Conservation (phyloP, 2,888 invertebrate genomes). For the Caenorhabditis wallacei region DNA sequence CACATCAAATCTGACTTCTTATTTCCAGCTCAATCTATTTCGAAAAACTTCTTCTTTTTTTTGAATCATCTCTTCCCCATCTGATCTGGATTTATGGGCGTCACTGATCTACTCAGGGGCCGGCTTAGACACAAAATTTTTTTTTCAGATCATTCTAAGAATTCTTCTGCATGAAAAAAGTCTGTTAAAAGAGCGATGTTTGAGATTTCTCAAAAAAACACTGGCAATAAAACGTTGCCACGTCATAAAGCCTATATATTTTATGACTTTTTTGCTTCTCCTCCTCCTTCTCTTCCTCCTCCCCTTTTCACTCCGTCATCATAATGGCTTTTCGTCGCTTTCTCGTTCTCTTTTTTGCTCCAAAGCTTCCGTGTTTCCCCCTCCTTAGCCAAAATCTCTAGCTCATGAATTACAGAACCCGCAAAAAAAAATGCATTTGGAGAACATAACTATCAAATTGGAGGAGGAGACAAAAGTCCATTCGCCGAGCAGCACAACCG, state of each 20-base stretch:
- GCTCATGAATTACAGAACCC: too few relatives aligned
- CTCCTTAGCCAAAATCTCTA: too few relatives aligned
- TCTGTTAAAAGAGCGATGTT: too few relatives aligned
- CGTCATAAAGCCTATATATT: slow-evolving; percentile 22
- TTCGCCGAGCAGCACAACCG: slow-evolving; percentile 32
- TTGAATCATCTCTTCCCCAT: not conserved
- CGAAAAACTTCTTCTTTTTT: not conserved
- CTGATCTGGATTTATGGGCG: not conserved
- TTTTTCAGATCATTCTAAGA: too few relatives aligned
- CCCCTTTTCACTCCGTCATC: slow-evolving; percentile 5
- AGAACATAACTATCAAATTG: not conserved
- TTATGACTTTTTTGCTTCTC: slow-evolving; percentile 29
- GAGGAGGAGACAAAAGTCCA: slow-evolving; percentile 17
- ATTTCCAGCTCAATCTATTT: too few relatives aligned
- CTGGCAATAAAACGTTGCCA: slow-evolving; percentile 34
- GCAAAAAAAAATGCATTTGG: slow-evolving; percentile 29
- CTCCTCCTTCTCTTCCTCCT: not conserved
- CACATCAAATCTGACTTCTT: too few relatives aligned
- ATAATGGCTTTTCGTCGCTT: slow-evolving; percentile 35
- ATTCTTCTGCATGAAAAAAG: too few relatives aligned
- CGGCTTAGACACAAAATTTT: too few relatives aligned
- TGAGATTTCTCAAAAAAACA: too few relatives aligned
- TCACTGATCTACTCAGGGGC: too few relatives aligned
- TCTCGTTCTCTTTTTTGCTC: not conserved
- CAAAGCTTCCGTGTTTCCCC: not conserved